These are phyloP conservation scores for Lobophora halterata DNA, from an alignment of 2,888 invertebrate genomes.

Conservation along the genomic window DNA sequence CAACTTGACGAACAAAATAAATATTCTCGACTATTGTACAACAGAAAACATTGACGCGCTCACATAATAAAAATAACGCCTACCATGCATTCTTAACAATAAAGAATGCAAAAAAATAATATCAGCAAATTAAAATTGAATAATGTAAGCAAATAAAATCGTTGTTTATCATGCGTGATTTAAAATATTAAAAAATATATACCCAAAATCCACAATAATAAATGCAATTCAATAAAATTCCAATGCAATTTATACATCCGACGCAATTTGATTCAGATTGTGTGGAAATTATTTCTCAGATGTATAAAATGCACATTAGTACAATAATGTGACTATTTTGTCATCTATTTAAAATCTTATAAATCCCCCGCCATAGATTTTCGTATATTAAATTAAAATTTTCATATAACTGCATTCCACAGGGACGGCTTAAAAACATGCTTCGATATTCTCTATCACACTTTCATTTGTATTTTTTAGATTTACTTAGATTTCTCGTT, in stretches of 20 bases:
- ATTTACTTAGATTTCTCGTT: conserved; percentile 45
- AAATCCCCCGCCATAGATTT: conserved; percentile 21
- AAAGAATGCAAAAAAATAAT: conserved; percentile 47
- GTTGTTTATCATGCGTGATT: conserved; percentile 60
- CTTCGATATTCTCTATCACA: conserved; percentile 52
- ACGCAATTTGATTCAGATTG: conserved; percentile 6
- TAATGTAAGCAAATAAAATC: conserved; percentile 64
- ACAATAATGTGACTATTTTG: conserved; percentile 25
- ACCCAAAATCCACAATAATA: conserved; percentile 57
- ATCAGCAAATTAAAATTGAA: conserved; percentile 65
- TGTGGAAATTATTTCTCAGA: conserved; percentile 7
- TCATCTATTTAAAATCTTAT: conserved; percentile 36
- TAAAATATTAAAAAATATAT: conserved; percentile 40
- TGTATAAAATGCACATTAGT: conserved; percentile 25
- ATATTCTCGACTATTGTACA: conserved; percentile 30
- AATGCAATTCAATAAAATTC: conserved; percentile 52
- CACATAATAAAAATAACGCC: conserved; percentile 42
- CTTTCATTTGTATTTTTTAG: conserved; percentile 54
- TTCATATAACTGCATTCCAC: conserved; percentile 33
- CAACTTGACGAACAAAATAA: conserved; percentile 44
- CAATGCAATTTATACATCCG: conserved; percentile 31
- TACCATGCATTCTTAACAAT: conserved; percentile 49
- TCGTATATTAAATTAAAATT: conserved; percentile 4
- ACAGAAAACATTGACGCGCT: conserved; percentile 37
- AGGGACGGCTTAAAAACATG: conserved; percentile 62